These are phyloP conservation scores for Gasteruption jaculator DNA, from an alignment of 2,888 invertebrate genomes.

Conservation along the genomic window DNA sequence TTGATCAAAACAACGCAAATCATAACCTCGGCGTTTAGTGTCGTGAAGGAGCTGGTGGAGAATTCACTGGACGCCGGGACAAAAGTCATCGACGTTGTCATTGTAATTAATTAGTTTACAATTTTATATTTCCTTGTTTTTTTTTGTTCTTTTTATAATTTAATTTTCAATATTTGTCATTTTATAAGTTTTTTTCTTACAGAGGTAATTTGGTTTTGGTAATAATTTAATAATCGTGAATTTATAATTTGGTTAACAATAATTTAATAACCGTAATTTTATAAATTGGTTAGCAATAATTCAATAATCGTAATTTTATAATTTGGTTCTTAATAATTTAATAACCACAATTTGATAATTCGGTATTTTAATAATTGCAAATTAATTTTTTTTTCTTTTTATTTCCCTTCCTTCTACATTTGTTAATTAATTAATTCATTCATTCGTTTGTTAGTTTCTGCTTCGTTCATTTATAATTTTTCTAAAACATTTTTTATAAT, in stretches of 20 bases:
- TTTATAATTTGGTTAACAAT: slow-evolving; percentile 43
- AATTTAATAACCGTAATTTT: neutral
- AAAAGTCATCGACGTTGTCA: slow-evolving; percentile 54
- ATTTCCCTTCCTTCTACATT: too few species aligned
- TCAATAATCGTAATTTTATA: too few species aligned
- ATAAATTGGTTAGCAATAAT: neutral
- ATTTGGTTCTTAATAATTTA: too few species aligned
- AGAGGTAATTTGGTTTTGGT: slow-evolving; percentile 1
- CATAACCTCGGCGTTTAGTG: slow-evolving; percentile 56
- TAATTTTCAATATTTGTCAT: neutral
- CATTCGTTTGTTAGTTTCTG: too few species aligned
- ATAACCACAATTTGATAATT: too few species aligned
- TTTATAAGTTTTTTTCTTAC: neutral
- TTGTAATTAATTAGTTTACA: slow-evolving; percentile 41
- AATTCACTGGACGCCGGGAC: slow-evolving; percentile 67
- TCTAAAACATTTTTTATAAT: too few species aligned
- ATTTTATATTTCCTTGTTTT: slow-evolving; percentile 19
- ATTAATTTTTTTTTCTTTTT: neutral
- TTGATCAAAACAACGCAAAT: slow-evolving; percentile 56
- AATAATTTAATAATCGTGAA: neutral
- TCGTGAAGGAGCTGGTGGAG: slow-evolving; percentile 66
- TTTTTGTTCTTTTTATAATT: slow-evolving; percentile 15
- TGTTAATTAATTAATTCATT: too few species aligned
- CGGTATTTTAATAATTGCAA: neutral
- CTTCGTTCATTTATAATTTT: too few species aligned